Evolutionary conservation across 35 echinoderm and acorn worm species (phyloP).

Genomic region (Apostichopus californicus): DNA sequence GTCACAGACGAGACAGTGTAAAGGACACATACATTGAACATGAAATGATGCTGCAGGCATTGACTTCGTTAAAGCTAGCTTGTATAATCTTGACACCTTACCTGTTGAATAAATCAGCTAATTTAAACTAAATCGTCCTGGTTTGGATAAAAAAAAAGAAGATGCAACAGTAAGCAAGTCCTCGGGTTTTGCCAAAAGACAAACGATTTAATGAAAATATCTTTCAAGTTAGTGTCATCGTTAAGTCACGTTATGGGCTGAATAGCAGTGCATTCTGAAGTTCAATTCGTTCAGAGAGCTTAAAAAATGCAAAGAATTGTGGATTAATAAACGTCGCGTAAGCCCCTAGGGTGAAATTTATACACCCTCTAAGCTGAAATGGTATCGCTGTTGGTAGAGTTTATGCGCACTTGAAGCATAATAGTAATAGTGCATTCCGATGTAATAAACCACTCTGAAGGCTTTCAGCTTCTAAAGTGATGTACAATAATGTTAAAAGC

Average conservation of each 20-base stretch:
- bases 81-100: neutral
- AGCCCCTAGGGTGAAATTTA: slow-evolving; percentile 23
- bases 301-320: slow-evolving; percentile 6
- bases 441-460: neutral
- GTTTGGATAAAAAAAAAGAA: neutral
- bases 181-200: neutral
- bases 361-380: slow-evolving; percentile 9
- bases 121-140: neutral
- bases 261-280: neutral
- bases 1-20: no score
- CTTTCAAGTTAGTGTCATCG: neutral
- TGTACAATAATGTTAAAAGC: neutral
- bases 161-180: neutral
- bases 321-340: slow-evolving; percentile 35
- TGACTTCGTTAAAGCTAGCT: neutral
- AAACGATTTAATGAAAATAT: neutral
- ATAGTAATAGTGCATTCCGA: neutral
- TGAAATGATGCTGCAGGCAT: neutral
- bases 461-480: neutral
- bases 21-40: neutral
- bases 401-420: neutral
- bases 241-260: neutral
- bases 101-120: neutral
- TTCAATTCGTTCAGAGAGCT: neutral
- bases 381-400: neutral